phyloP scores from a whole-genome alignment of 2,113 vertebrate species.

The Chloebia gouldiae region DNA sequence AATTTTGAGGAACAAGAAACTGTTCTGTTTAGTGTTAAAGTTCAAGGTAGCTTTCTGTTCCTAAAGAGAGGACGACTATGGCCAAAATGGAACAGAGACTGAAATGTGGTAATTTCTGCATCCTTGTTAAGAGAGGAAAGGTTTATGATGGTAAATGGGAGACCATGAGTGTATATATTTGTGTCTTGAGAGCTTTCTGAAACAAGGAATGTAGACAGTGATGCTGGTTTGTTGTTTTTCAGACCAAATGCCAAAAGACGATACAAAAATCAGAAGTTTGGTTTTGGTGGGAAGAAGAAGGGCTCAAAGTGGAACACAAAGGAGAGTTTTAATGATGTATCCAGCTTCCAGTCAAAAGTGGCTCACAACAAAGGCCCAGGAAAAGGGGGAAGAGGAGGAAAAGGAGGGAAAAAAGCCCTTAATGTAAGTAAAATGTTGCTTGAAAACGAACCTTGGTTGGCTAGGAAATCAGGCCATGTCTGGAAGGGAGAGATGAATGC shows the following conservation, averaged over 20 bases:
- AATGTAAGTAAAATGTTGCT: slow-evolving; percentile 70
- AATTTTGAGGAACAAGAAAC: not conserved
- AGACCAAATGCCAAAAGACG: slow-evolving; percentile 89
- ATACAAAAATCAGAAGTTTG: slow-evolving; percentile 94
- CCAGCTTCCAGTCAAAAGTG: slow-evolving; percentile 82
- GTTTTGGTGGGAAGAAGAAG: slow-evolving; percentile 96
- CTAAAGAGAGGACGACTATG: not conserved
- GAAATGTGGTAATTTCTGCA: not conserved
- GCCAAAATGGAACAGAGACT: not conserved
- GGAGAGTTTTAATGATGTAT: slow-evolving; percentile 90
- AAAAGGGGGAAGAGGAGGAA: slow-evolving; percentile 66
- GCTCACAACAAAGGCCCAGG: slow-evolving; percentile 80
- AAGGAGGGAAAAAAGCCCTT: slow-evolving; percentile 73
- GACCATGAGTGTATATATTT: not conserved
- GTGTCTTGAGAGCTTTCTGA: not conserved
- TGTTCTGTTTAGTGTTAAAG: not conserved
- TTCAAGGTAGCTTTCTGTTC: not conserved
- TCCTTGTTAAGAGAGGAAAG: not conserved
- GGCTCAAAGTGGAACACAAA: slow-evolving; percentile 95
- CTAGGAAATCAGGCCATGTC: not conserved
- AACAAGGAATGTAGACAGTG: not conserved
- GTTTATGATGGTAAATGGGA: not conserved
- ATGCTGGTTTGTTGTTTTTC: not conserved
- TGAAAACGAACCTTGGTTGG: not conserved
- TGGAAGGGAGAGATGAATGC: not conserved